These are phyloP conservation scores for Trichonephila clavata DNA, from an alignment of 1,140 invertebrate genomes.

Conservation along the genomic window DNA sequence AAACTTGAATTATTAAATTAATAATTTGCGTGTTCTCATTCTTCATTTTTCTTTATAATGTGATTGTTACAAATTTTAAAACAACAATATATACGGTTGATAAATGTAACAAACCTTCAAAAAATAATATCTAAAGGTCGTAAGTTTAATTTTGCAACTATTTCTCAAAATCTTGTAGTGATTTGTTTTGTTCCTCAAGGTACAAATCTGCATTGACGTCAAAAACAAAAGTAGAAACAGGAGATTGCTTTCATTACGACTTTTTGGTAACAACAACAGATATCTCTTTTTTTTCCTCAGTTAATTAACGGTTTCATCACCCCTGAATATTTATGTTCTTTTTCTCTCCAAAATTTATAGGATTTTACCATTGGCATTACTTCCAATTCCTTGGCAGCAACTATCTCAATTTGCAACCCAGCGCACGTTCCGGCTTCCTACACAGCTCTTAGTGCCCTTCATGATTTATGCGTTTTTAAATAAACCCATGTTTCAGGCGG, in stretches of 20 bases:
- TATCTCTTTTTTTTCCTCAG: neutral
- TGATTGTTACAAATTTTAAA: neutral
- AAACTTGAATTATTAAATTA: too few relatives aligned
- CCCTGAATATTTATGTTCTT: neutral
- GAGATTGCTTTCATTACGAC: neutral
- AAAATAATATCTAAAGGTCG: neutral
- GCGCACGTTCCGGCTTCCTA: constrained; percentile 48
- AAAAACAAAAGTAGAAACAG: neutral
- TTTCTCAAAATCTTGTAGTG: neutral
- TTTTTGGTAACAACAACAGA: neutral
- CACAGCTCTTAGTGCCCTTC: constrained; percentile 1
- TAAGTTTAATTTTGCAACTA: neutral
- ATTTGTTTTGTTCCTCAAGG: neutral
- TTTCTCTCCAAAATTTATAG: neutral
- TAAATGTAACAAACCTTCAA: too few relatives aligned
- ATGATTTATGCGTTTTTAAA: constrained; percentile 73
- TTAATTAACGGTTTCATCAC: neutral
- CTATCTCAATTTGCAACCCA: constrained; percentile 13
- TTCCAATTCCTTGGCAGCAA: neutral
- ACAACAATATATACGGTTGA: neutral
- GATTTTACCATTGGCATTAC: neutral
- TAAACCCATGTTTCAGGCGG: constrained; percentile 63
- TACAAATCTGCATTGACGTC: neutral
- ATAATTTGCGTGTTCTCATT: neutral
- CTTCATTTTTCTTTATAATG: neutral